Percentiles rank a stretch among this genome's conserved stretches.
Evolutionary conservation across 2,888 invertebrate genomes (phyloP).

Genomic region (Nemotelus pantherinus): DNA sequence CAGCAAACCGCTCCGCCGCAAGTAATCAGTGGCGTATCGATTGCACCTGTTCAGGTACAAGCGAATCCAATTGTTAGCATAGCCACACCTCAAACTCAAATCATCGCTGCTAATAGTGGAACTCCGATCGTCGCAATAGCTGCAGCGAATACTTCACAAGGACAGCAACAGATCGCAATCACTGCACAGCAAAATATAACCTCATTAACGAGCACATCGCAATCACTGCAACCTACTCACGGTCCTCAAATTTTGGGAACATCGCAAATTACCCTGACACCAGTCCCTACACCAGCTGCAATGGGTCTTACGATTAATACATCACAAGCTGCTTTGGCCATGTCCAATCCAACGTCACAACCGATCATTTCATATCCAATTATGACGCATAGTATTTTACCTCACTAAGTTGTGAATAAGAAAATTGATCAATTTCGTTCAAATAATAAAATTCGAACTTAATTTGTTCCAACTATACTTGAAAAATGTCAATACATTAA

Average conservation of each 20-base stretch:
- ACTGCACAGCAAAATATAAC: conserved; percentile 54
- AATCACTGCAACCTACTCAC: conserved; percentile 51
- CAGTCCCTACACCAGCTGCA: conserved; percentile 53
- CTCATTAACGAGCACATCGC: conserved; percentile 53
- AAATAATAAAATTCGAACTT: neutral
- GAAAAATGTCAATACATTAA: too few species aligned
- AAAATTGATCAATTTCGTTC: neutral
- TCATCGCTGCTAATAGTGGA: conserved; percentile 52
- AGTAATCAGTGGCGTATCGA: conserved; percentile 69
- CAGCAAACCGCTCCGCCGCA: conserved; percentile 67
- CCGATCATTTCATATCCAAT: conserved; percentile 75
- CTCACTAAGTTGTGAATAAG: conserved; percentile 51
- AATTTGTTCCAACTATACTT: too few species aligned
- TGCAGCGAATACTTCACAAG: conserved; percentile 54
- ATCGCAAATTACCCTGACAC: conserved; percentile 56
- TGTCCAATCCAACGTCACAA: conserved; percentile 69
- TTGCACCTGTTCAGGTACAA: conserved; percentile 67
- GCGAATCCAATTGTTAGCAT: conserved; percentile 71
- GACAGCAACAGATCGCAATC: conserved; percentile 52
- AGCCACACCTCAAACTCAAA: conserved; percentile 64
- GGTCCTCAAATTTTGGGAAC: conserved; percentile 55
- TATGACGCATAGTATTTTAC: conserved; percentile 70
- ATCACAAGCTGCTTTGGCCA: conserved; percentile 67
- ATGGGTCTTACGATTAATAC: conserved; percentile 64
- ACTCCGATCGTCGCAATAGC: conserved; percentile 53